These are phyloP conservation scores for Tetramorium alpestre DNA, from an alignment of 1,140 invertebrate genomes.

Conservation along the genomic window DNA sequence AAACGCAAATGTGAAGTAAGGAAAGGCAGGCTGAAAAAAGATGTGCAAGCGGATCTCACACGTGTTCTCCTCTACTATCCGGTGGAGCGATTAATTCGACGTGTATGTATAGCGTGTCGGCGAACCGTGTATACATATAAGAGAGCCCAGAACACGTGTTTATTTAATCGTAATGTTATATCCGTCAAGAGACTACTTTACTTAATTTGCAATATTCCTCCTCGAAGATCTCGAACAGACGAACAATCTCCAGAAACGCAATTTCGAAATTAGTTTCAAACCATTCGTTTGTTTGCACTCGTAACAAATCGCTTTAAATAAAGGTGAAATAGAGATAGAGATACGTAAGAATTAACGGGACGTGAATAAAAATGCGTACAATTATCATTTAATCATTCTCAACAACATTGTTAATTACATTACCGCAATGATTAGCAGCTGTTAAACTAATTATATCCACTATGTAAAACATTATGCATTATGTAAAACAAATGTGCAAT, in stretches of 20 bases:
- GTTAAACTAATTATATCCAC: background rate
- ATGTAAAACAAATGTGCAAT: background rate
- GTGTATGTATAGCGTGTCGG: constrained; percentile 34
- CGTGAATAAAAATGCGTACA: background rate
- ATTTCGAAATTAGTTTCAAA: background rate
- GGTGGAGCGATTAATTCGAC: constrained; percentile 57
- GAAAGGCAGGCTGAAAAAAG: constrained; percentile 31
- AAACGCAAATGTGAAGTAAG: constrained; percentile 19
- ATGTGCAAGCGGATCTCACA: constrained; percentile 35
- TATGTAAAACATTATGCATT: background rate
- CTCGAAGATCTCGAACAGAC: constrained; percentile 21
- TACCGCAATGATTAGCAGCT: background rate
- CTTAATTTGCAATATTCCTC: constrained; percentile 49
- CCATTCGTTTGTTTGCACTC: background rate
- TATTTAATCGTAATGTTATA: constrained; percentile 61
- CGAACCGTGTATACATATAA: background rate
- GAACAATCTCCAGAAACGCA: background rate
- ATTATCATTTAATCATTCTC: background rate
- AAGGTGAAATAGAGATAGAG: background rate
- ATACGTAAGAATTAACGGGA: background rate
- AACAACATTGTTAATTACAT: constrained; percentile 9
- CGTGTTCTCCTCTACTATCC: constrained; percentile 60
- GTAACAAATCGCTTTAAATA: background rate
- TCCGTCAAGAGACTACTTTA: constrained; percentile 54
- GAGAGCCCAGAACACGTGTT: constrained; percentile 61